These are phyloP conservation scores for Heliconius aoede DNA, from an alignment of 2,888 invertebrate genomes.

Conservation along the genomic window DNA sequence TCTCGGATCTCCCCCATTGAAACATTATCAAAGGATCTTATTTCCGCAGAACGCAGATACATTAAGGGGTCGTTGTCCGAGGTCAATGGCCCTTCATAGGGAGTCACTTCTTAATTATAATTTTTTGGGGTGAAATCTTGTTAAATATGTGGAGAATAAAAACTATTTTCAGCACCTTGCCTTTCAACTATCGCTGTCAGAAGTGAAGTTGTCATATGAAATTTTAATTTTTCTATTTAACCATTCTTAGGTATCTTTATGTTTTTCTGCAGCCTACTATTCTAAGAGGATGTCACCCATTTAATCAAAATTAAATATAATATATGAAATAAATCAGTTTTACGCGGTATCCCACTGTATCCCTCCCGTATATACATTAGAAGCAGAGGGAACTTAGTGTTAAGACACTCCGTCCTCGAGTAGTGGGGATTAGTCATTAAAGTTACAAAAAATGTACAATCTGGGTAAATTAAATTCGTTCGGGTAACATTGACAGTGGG, in stretches of 20 bases:
- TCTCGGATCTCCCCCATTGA: slow-evolving; percentile 18
- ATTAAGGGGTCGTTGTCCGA: slow-evolving; percentile 45
- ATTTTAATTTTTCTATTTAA: too few relatives aligned
- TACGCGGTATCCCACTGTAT: not conserved
- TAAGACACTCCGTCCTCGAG: not conserved
- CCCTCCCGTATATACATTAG: too few relatives aligned
- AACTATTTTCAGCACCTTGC: not conserved
- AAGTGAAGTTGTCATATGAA: not conserved
- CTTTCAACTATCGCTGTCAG: not conserved
- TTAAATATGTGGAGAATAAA: slow-evolving; percentile 27
- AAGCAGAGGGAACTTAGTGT: not conserved
- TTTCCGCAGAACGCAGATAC: slow-evolving; percentile 50
- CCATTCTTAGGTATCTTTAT: too few relatives aligned
- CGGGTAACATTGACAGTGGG: too few relatives aligned
- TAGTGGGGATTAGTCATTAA: too few relatives aligned
- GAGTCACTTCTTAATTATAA: slow-evolving; percentile 40
- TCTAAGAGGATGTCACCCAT: too few relatives aligned
- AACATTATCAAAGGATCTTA: slow-evolving; percentile 34
- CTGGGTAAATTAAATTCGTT: too few relatives aligned
- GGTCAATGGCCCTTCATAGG: slow-evolving; percentile 45
- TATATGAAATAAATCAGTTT: not conserved
- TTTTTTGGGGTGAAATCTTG: slow-evolving; percentile 39
- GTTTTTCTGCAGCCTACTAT: too few relatives aligned
- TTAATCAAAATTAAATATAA: too few relatives aligned
- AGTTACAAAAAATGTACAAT: too few relatives aligned